phyloP scores from a whole-genome alignment of 2,888 invertebrate species.

The Cepaea hortensis region DNA sequence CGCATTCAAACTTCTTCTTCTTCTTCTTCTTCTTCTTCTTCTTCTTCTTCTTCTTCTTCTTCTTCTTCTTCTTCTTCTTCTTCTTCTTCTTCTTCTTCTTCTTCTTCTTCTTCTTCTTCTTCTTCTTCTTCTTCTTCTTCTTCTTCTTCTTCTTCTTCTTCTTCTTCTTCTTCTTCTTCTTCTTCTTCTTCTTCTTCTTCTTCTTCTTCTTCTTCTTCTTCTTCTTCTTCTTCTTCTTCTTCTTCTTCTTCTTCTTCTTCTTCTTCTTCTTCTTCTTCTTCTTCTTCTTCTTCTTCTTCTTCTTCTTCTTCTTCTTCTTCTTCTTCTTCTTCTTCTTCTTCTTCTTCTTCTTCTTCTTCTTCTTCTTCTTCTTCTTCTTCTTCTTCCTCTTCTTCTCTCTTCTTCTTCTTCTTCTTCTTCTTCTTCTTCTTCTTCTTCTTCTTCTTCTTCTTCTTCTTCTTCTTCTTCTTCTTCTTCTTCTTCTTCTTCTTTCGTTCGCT shows the following conservation, averaged over 20 bases:
- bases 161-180: not conserved
- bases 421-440: conserved; percentile 1
- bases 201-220: not conserved
- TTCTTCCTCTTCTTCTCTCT: not conserved
- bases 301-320: not conserved
- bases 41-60: not conserved
- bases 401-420: conserved; percentile 4
- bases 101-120: not conserved
- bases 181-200: too few relatives aligned
- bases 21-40: not conserved
- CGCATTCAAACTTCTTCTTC: not conserved
- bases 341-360: not conserved
- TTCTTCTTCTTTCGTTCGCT: not conserved
- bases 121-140: not conserved
- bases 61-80: not conserved
- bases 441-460: not conserved
- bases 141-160: not conserved
- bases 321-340: not conserved
- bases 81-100: not conserved
- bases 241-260: not conserved
- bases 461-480: not conserved
- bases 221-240: not conserved
- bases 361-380: not conserved
- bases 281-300: conserved; percentile 4
- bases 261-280: conserved; percentile 8